A percentile compares a stretch with the other conserved stretches of the same genome.
phyloP scores from a whole-genome alignment of 2,113 vertebrate genomes.

The Gallinago media region DNA sequence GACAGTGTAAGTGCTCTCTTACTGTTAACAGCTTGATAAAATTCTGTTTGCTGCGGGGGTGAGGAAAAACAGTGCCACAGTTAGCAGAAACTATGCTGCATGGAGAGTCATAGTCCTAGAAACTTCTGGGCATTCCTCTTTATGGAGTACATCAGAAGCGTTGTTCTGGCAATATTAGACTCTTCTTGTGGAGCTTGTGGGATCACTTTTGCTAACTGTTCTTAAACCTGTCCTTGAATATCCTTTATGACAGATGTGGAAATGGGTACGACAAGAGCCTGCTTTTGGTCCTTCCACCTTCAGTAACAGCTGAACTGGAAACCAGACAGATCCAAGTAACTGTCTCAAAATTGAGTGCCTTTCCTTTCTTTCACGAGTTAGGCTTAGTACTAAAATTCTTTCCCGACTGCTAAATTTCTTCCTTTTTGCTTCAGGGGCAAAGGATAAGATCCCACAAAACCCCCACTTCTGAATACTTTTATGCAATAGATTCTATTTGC shows the following conservation, averaged over 20 bases:
- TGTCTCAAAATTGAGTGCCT: neutral
- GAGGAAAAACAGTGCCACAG: neutral
- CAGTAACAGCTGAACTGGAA: neutral
- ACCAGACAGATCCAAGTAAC: neutral
- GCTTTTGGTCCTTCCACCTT: neutral
- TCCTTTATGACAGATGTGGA: neutral
- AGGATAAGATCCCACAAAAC: neutral
- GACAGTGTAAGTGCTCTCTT: constrained; percentile 91
- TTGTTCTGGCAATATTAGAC: neutral
- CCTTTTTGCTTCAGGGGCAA: neutral
- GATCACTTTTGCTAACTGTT: neutral
- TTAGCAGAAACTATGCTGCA: neutral
- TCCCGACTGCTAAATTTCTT: neutral
- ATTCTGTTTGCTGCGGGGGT: neutral
- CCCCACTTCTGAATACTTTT: neutral
- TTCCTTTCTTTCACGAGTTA: neutral
- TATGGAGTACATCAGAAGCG: neutral
- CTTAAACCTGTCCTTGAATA: neutral
- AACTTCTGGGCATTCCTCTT: neutral
- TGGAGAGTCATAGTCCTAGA: neutral
- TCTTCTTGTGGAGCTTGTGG: neutral
- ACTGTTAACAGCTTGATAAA: constrained; percentile 1
- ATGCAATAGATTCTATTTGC: neutral
- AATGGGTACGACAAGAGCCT: neutral
- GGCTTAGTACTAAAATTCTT: neutral